Evolutionary conservation across 2,797 vertebrate genomes (phyloP).

Genomic region (Anisognathus igniventris): DNA sequence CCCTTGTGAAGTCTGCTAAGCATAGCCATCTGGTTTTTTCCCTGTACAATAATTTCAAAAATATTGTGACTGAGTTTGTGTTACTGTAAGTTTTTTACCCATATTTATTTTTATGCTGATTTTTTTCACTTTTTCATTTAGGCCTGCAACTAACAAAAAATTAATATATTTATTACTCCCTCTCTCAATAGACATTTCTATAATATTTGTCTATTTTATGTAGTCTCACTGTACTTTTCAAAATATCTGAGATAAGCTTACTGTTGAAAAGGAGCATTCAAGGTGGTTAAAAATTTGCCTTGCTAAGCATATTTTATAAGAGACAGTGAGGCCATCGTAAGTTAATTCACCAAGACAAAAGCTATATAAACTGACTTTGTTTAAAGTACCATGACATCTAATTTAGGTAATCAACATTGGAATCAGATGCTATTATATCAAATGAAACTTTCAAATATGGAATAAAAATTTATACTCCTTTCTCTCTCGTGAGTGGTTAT

Average conservation of each 20-base stretch:
- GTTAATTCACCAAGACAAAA: not conserved
- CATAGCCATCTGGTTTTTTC: not conserved
- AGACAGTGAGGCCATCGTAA: not conserved
- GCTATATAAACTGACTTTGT: not conserved
- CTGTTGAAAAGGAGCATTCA: not conserved
- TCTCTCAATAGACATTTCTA: not conserved
- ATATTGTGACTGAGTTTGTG: not conserved
- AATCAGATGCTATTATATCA: not conserved
- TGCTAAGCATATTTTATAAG: not conserved
- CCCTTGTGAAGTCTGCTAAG: not conserved
- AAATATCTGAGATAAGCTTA: not conserved
- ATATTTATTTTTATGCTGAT: not conserved
- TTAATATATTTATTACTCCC: not conserved
- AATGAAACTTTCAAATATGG: not conserved
- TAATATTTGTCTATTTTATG: not conserved
- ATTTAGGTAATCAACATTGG: not conserved
- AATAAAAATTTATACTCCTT: not conserved
- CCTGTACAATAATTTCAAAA: not conserved
- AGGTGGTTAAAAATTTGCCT: not conserved
- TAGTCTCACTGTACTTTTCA: not conserved
- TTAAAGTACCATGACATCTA: not conserved
- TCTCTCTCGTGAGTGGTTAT: not conserved
- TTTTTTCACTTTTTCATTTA: not conserved
- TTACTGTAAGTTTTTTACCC: not conserved
- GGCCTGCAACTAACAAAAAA: not conserved